Percentiles rank a stretch among this genome's conserved stretches.
These are phyloP conservation scores for Scaptomyza polygonia DNA, from an alignment of 2,888 invertebrate species.

Conservation along the genomic window DNA sequence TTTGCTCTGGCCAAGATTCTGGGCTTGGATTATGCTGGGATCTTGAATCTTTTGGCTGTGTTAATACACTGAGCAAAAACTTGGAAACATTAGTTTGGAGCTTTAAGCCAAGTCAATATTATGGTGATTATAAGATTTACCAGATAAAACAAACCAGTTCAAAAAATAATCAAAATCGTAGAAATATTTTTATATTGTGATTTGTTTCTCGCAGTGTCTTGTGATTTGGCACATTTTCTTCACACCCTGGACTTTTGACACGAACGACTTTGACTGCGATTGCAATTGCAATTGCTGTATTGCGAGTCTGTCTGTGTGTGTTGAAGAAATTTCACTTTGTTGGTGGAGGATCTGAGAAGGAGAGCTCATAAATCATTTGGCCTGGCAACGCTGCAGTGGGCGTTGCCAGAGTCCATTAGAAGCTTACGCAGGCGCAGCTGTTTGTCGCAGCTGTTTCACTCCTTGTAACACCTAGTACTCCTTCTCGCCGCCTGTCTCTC, in stretches of 20 bases:
- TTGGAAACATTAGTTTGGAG: background rate
- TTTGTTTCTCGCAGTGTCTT: background rate
- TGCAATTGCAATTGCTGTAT: background rate
- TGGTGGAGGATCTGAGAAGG: constrained; percentile 36
- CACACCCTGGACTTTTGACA: constrained; percentile 52
- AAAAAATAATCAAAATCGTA: too few relatives aligned
- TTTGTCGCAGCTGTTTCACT: constrained; percentile 23
- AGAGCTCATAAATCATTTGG: constrained; percentile 72
- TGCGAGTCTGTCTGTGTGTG: constrained; percentile 1
- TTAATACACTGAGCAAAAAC: background rate
- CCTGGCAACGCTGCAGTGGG: constrained; percentile 62
- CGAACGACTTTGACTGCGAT: constrained; percentile 12
- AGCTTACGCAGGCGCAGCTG: constrained; percentile 71
- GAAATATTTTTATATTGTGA: too few relatives aligned
- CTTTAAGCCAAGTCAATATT: background rate
- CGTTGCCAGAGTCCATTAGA: constrained; percentile 77
- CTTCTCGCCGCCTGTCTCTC: background rate
- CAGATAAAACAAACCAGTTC: too few relatives aligned
- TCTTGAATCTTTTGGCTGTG: background rate
- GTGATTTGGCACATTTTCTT: constrained; percentile 64
- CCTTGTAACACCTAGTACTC: background rate
- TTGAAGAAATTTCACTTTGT: constrained; percentile 47
- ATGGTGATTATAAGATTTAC: too few relatives aligned
- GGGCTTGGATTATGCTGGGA: constrained; percentile 2
- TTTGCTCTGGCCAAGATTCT: constrained; percentile 40